Base-by-base conservation (phyloP, 2,797 vertebrate species). In the Spea hammondii region DNA sequence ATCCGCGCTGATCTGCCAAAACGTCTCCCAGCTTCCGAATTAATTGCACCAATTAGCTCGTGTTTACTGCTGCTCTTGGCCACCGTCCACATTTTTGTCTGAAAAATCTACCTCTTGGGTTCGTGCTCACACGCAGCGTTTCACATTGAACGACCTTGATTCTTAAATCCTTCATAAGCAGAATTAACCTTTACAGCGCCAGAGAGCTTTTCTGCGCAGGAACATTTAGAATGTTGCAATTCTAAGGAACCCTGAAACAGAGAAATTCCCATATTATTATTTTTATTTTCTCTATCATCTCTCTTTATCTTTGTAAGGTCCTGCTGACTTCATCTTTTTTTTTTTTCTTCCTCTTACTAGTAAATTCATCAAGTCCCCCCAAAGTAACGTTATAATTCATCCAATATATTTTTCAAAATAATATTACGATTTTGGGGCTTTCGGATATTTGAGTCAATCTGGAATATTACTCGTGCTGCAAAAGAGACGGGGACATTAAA, bases 21-120 rank as follows among this genome's bases (percentile, higher is more conserved):
- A 65, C 55, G 77, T 76, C 81, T 74, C 46, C 57, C 45, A 75
- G 66, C 4, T 12, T 14, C 80, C 54, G 74, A 79, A 68, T 70
- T 82, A 82, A 83, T 4, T 0, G 17, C 80, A 66, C 71, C 84
- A 85, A 79, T 84, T 85, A 84, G 73, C 60, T 72, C 0, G 46
- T 83, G 78, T 79, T 85, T 84, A 60, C 79, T 82, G 60, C 83
- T 8, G 72, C 14, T 69, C 69, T 71, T 83, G 78, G 70, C 75
- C 77, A 2, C 11, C 13, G 51, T 82, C 53, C 74, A 76, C 62
- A 17, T 72, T 54, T 53, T 57, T 79, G 72, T 11, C 46, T 79
- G 57, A 59, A 74, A 73, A 72, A 55, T 76, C 60, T 14, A 66
- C 12, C 14, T 70, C 65, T 47, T 70, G 79, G 73, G 66, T 77